Evolutionary conservation across 2,797 vertebrate species (phyloP).

Genomic region (Peromyscus eremicus): DNA sequence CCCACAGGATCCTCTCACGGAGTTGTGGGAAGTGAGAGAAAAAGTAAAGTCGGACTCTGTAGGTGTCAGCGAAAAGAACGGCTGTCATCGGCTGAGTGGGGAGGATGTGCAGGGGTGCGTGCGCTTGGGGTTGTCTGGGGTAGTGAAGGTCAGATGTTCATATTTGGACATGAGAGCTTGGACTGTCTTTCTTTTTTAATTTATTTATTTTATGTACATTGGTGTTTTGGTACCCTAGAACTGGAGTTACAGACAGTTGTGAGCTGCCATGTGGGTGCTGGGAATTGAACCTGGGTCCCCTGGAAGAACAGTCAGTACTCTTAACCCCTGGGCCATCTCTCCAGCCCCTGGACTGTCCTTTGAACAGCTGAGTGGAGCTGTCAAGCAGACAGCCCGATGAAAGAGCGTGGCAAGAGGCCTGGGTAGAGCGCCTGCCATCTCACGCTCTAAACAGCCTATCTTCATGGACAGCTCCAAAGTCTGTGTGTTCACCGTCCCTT

Average conservation of each 20-base stretch:
- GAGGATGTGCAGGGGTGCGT: background rate
- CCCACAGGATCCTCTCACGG: background rate
- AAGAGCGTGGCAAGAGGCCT: background rate
- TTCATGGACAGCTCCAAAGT: background rate
- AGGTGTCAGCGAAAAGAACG: background rate
- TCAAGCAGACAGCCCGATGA: background rate
- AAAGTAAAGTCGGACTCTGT: background rate
- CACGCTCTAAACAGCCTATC: background rate
- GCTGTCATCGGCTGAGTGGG: background rate
- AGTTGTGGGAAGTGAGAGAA: background rate
- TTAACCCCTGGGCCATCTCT: no score
- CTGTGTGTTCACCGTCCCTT: background rate
- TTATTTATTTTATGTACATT: no score
- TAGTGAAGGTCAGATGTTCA: background rate
- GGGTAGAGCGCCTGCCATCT: background rate
- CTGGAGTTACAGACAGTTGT: no score
- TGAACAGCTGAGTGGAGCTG: background rate
- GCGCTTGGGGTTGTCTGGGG: background rate
- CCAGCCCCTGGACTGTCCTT: background rate
- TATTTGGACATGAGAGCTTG: background rate
- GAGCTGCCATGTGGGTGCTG: no score
- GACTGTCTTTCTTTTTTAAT: no score
- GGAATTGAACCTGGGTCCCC: no score
- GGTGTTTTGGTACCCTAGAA: no score
- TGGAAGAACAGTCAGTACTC: no score